Conservation (phyloP, 2,113 vertebrate species). For the Saguinus midas region DNA sequence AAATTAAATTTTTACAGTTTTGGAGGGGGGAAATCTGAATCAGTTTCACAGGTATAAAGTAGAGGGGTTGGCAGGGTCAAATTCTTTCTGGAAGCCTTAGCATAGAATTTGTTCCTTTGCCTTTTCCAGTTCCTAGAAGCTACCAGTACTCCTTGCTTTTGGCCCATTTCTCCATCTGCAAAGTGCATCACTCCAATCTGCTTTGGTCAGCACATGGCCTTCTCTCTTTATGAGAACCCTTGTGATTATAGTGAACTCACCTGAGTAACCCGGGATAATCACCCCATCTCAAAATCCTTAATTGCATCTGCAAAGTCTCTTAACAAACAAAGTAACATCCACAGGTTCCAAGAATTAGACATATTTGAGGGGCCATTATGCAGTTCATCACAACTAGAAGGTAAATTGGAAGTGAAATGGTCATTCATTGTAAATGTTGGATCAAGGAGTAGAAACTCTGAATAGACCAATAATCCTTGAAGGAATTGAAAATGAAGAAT, state of each 20-base stretch:
- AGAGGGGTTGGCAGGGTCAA: background rate
- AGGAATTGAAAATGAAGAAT: background rate
- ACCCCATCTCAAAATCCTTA: background rate
- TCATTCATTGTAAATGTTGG: background rate
- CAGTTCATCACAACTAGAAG: background rate
- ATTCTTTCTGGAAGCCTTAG: background rate
- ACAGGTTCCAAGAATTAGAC: background rate
- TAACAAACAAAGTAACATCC: background rate
- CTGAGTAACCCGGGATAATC: background rate
- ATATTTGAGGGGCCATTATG: background rate
- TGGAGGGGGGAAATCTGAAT: background rate
- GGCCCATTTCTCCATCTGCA: background rate
- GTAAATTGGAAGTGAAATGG: background rate
- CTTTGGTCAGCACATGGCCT: background rate
- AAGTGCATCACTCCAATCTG: background rate
- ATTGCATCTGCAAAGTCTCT: background rate
- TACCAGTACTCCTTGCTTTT: background rate
- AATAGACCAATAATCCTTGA: background rate
- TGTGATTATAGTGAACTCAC: background rate
- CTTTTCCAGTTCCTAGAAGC: background rate
- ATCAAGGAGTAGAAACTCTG: background rate
- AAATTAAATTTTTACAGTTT: background rate
- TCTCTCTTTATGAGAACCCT: background rate
- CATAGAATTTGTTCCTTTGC: background rate
- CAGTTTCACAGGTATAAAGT: background rate